These are phyloP conservation scores for Axinella damicornis DNA, from an alignment of 37 sponge, comb jelly and placozoan species.

Conservation along the genomic window DNA sequence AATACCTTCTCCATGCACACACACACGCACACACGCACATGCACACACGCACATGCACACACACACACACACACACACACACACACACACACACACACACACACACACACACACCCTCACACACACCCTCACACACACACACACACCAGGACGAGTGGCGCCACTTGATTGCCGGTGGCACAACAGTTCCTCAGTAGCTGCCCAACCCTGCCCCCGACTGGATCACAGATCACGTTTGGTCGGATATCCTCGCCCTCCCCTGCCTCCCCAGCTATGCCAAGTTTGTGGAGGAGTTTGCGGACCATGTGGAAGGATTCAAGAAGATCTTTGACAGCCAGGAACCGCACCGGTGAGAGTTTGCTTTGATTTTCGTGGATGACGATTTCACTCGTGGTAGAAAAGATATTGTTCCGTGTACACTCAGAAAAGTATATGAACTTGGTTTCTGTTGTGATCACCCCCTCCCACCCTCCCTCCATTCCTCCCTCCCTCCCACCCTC, in stretches of 20 bases:
- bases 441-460: too few species aligned
- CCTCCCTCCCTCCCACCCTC: too few species aligned
- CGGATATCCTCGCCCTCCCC: conserved; percentile 81
- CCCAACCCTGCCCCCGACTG: conserved; percentile 93
- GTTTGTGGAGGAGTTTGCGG: conserved; percentile 85
- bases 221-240: conserved; percentile 92
- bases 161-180: conserved; percentile 92
- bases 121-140: conserved; percentile 20
- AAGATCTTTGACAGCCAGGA: conserved; percentile 93
- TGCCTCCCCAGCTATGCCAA: conserved; percentile 56
- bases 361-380: too few species aligned
- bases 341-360: conserved; percentile 79
- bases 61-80: conserved; percentile 31
- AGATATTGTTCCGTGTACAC: too few species aligned
- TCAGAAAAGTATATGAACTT: too few species aligned
- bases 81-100: conserved; percentile 44
- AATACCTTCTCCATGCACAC: too few species aligned
- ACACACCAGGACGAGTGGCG: conserved; percentile 84
- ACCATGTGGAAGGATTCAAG: conserved; percentile 81
- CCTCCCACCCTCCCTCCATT: too few species aligned
- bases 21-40: too few species aligned
- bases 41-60: conserved; percentile 5
- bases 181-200: conserved; percentile 59
- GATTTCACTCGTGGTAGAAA: too few species aligned
- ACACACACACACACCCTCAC: conserved; percentile 28